Conservation (phyloP, 2,888 invertebrate species). For the Scaptomyza parva region DNA sequence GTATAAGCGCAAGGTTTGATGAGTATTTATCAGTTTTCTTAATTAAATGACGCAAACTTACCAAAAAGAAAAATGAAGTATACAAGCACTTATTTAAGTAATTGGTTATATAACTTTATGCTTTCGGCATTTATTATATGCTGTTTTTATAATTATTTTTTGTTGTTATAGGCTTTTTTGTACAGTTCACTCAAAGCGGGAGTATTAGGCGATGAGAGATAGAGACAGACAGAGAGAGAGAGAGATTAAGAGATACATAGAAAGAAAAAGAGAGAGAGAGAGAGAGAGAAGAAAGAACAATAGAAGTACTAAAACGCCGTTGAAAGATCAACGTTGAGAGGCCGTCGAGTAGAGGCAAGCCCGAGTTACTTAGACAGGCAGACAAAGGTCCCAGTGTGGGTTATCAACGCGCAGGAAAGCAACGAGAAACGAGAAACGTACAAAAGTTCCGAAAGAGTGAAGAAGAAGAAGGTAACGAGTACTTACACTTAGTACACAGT, state of each 20-base stretch:
- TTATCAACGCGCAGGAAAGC: constrained; percentile 41
- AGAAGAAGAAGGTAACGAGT: constrained; percentile 19
- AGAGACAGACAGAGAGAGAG: constrained; percentile 36
- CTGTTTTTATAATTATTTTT: constrained; percentile 23
- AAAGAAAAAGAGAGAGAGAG: constrained; percentile 35
- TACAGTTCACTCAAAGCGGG: constrained; percentile 64
- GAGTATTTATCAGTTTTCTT: constrained; percentile 37
- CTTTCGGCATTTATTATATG: constrained; percentile 32
- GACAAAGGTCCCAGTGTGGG: constrained; percentile 13
- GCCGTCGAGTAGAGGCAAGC: constrained; percentile 2
- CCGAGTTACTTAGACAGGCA: constrained; percentile 2
- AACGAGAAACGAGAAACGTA: constrained; percentile 47
- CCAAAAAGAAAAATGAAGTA: constrained; percentile 69
- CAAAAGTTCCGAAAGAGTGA: constrained; percentile 27
- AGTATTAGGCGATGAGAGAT: constrained; percentile 46
- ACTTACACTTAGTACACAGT: constrained; percentile 24
- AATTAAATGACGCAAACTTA: constrained; percentile 66
- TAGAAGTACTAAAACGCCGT: constrained; percentile 53
- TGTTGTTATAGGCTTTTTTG: constrained; percentile 27
- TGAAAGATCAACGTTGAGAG: constrained; percentile 58
- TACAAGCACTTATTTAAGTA: constrained; percentile 53
- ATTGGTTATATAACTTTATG: constrained; percentile 34
- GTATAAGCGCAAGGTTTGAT: constrained; percentile 21
- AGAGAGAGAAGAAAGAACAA: constrained; percentile 48
- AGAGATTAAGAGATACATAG: constrained; percentile 37